A percentile compares a stretch with the other conserved stretches of the same genome.
phyloP scores from a whole-genome alignment of 2,888 invertebrate species.

The Oscheius myriophilus region DNA sequence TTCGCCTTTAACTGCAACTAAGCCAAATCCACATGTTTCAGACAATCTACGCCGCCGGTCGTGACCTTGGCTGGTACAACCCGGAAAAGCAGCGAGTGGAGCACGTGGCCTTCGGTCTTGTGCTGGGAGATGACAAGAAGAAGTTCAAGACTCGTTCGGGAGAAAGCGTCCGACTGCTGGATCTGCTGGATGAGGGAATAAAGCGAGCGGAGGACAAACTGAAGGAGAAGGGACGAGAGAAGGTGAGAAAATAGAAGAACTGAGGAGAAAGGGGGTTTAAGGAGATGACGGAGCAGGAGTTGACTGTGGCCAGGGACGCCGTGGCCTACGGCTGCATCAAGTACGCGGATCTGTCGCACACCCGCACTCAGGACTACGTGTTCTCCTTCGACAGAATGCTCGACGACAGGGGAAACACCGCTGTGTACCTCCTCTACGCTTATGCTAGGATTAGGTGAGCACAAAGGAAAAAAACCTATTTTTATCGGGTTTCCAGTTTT shows the following conservation, averaged over 20 bases:
- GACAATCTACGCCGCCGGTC: constrained; percentile 81
- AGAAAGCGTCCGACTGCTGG: constrained; percentile 87
- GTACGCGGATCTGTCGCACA: constrained; percentile 94
- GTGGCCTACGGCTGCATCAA: constrained; percentile 98
- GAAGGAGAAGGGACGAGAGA: constrained; percentile 73
- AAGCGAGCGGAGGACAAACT: constrained; percentile 72
- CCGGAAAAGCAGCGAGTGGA: constrained; percentile 80
- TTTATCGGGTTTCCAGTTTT: too few species aligned
- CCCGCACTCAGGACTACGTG: constrained; percentile 88
- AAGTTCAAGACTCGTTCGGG: constrained; percentile 98
- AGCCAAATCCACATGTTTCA: too few species aligned
- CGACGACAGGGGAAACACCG: constrained; percentile 97
- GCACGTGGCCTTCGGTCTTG: constrained; percentile 94
- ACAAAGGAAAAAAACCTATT: too few species aligned
- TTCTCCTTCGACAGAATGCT: constrained; percentile 99
- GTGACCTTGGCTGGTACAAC: constrained; percentile 81
- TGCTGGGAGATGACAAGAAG: constrained; percentile 94
- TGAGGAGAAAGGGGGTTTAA: constrained; percentile 23
- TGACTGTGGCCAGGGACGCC: constrained; percentile 75
- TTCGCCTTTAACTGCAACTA: background rate
- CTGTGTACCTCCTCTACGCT: constrained; percentile 94
- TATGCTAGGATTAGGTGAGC: constrained; percentile 88
- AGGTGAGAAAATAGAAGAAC: constrained; percentile 55
- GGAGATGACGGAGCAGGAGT: constrained; percentile 59
- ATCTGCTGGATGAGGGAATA: constrained; percentile 87